phyloP scores from a whole-genome alignment of 2,888 invertebrate genomes.

The Pyralis farinalis region DNA sequence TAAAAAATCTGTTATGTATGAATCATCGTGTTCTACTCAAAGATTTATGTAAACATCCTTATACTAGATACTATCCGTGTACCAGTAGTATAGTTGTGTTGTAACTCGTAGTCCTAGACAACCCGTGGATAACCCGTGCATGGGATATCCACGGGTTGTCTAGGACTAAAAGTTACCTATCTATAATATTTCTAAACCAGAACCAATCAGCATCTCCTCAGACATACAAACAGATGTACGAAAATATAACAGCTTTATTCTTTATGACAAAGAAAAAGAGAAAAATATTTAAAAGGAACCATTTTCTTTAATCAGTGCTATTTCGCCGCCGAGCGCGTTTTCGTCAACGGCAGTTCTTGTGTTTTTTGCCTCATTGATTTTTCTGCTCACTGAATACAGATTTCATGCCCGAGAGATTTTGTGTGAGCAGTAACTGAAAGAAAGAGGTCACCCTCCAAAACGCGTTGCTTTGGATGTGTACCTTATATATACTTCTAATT shows the following conservation, averaged over 20 bases:
- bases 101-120: too few relatives aligned
- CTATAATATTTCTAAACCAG: too few relatives aligned
- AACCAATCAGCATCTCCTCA: too few relatives aligned
- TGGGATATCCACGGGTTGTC: too few relatives aligned
- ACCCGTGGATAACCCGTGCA: too few relatives aligned
- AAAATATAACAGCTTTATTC: neutral
- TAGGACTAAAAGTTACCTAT: too few relatives aligned
- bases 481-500: conserved; percentile 9
- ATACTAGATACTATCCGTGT: too few relatives aligned
- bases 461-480: conserved; percentile 14
- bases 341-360: conserved; percentile 26
- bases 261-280: neutral
- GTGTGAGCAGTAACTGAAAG: conserved; percentile 17
- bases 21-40: too few relatives aligned
- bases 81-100: too few relatives aligned
- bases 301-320: conserved; percentile 9
- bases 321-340: conserved; percentile 14
- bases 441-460: conserved; percentile 24
- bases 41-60: too few relatives aligned
- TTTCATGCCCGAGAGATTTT: conserved; percentile 28
- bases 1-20: too few relatives aligned
- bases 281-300: neutral
- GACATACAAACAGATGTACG: too few relatives aligned
- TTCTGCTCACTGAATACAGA: conserved; percentile 37
- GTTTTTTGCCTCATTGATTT: conserved; percentile 40